Percentiles rank a stretch among this genome's conserved stretches.
Conservation (phyloP, 2,113 vertebrate genomes). For the Pyrgilauda ruficollis region DNA sequence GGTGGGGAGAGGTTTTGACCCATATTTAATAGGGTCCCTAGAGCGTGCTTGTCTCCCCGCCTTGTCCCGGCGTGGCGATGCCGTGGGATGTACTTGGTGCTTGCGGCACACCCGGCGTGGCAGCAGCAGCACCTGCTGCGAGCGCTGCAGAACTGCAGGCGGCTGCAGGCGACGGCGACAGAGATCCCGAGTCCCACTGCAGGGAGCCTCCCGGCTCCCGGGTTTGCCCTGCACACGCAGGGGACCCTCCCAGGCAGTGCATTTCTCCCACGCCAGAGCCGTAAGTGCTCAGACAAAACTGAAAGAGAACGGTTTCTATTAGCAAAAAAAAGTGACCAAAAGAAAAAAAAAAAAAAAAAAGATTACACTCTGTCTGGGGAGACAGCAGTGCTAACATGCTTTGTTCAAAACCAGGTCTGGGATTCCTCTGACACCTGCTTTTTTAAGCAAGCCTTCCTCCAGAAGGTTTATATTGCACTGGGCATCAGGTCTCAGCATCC, state of each 20-base stretch:
- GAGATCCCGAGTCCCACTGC: not conserved
- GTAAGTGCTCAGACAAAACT: not conserved
- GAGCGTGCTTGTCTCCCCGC: not conserved
- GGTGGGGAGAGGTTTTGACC: not conserved
- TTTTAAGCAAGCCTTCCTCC: not conserved
- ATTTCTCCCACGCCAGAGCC: not conserved
- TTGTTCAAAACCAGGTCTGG: not conserved
- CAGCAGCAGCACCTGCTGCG: conserved; percentile 56
- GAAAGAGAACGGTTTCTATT: not conserved
- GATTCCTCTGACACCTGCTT: not conserved
- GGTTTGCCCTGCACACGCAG: not conserved
- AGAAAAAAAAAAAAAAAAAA: too few species aligned
- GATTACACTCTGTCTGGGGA: not conserved
- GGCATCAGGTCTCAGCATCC: not conserved
- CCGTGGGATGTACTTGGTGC: not conserved
- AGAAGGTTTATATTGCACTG: not conserved
- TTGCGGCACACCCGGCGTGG: not conserved
- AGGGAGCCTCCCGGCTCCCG: not conserved
- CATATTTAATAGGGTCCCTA: not conserved
- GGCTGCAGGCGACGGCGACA: not conserved
- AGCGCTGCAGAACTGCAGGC: conserved; percentile 29
- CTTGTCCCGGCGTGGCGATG: not conserved
- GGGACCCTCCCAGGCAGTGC: not conserved
- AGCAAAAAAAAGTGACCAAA: not conserved
- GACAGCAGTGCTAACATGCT: not conserved